Evolutionary conservation across 2,797 vertebrate genomes (phyloP), one percentile per base, ranked within the genome.

Genomic region (Nothura maculosa): DNA sequence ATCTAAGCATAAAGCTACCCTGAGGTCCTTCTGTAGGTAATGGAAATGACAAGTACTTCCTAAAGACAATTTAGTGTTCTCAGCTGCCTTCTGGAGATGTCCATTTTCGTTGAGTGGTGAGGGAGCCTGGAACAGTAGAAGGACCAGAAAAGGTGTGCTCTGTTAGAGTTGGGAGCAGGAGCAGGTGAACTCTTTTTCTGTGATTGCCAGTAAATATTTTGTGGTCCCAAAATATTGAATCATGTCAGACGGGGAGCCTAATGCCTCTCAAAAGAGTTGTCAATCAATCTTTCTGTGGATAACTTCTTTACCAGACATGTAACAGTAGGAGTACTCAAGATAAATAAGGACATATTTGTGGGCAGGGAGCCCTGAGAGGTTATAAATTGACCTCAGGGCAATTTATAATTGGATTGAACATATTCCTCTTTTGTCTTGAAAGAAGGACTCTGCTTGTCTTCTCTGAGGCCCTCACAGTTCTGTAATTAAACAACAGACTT

Each of bases 401-500:
- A n/a, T 52, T 87, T 83, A 66, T 94, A 95, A 92, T 88, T 86
- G 58, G 16, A 80, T 93, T 93, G 67, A 77, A 75, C 73, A 22
- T 77, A 54, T 63, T 88, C 21, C 14, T 79, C 42, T 69, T 92
- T 90, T 92, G 48, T 88, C 67, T 69, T 57, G 55, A 78, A 93
- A 89, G 64, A 84, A 92, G 58, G n/a, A 54, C 32, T 61, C 68
- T 73, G 21, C 75, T 94, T 93, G 73, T 54, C n/a, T 87, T 82
- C 77, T 83, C 81, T 42, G 67, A 73, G 55, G 62, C 54, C 50
- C 21, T 85, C 73, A 74, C 1, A 20, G 62, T 34, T 84, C 61
- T 54, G 60, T 38, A 86, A 90, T 72, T 87, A 93, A 95, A 96
- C 93, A 97, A 93, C 80, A 67, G 62, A 34, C 18, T 52, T 85